Conservation (phyloP, 2,113 vertebrate genomes). For the Colistium nudipinnis region DNA sequence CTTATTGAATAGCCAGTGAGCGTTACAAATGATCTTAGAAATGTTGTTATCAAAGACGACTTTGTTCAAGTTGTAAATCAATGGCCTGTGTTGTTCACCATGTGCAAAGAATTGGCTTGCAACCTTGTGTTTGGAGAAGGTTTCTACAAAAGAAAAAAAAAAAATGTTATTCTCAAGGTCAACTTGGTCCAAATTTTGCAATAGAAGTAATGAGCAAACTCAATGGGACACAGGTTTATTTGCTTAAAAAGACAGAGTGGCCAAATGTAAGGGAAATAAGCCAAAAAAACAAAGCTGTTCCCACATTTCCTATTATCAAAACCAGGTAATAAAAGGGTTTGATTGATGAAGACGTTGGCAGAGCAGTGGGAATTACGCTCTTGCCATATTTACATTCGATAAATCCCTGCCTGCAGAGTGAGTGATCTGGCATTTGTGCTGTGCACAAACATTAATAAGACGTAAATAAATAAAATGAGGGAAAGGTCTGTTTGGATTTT, state of each 20-base stretch:
- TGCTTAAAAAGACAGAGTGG: slow-evolving; percentile 33
- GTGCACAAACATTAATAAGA: slow-evolving; percentile 64
- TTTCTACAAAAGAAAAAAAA: slow-evolving; percentile 14
- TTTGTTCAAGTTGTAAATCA: slow-evolving; percentile 21
- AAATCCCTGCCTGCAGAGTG: slow-evolving; percentile 55
- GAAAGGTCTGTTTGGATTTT: slow-evolving; percentile 64
- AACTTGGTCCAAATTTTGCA: slow-evolving; percentile 36
- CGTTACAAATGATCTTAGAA: slow-evolving; percentile 41
- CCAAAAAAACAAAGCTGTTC: slow-evolving; percentile 43
- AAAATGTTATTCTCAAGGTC: slow-evolving; percentile 20
- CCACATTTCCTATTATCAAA: slow-evolving; percentile 57
- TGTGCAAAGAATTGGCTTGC: slow-evolving; percentile 52
- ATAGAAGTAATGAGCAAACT: slow-evolving; percentile 45
- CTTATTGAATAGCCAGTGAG: slow-evolving; percentile 12
- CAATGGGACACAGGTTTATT: slow-evolving; percentile 48
- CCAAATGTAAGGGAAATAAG: slow-evolving; percentile 35
- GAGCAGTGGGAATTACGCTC: slow-evolving; percentile 27
- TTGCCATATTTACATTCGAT: slow-evolving; percentile 52
- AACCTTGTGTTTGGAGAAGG: slow-evolving; percentile 34
- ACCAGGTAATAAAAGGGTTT: slow-evolving; percentile 53
- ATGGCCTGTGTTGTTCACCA: slow-evolving; percentile 21
- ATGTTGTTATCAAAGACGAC: slow-evolving; percentile 26
- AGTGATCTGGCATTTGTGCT: slow-evolving; percentile 57
- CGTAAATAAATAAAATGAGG: slow-evolving; percentile 66
- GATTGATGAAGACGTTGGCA: slow-evolving; percentile 55